Conservation (phyloP, 2,888 invertebrate genomes). For the Tachina fera region DNA sequence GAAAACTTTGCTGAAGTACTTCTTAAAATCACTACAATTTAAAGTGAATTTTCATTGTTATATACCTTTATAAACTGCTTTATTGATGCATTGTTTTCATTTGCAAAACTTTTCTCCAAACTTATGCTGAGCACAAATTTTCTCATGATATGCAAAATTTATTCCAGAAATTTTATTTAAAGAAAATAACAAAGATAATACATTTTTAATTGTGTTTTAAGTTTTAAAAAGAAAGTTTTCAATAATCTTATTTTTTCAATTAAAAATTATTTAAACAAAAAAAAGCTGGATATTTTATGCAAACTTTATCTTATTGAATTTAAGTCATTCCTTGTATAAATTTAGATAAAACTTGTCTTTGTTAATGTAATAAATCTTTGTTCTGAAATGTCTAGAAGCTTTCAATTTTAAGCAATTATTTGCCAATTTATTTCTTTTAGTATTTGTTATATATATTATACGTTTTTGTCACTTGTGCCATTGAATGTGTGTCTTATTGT, state of each 20-base stretch:
- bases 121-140: not conserved
- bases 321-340: no score
- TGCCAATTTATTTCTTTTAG: slow-evolving; percentile 41
- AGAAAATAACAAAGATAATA: not conserved
- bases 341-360: no score
- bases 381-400: not conserved
- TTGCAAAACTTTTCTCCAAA: not conserved
- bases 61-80: not conserved
- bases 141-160: not conserved
- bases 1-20: slow-evolving; percentile 23
- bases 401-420: not conserved
- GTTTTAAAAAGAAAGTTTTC: not conserved
- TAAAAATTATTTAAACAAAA: no score
- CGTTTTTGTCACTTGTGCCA: not conserved
- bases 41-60: not conserved
- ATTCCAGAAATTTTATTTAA: not conserved
- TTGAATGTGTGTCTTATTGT: slow-evolving; percentile 23
- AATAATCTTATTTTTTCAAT: no score
- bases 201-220: not conserved
- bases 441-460: not conserved
- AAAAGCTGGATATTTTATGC: no score
- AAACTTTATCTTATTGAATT: no score
- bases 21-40: not conserved
- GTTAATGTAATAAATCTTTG: no score
- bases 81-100: slow-evolving; percentile 4